Evolutionary conservation across 35 echinoderm and acorn worm species (phyloP).

Genomic region (Heliocidaris tuberculata): DNA sequence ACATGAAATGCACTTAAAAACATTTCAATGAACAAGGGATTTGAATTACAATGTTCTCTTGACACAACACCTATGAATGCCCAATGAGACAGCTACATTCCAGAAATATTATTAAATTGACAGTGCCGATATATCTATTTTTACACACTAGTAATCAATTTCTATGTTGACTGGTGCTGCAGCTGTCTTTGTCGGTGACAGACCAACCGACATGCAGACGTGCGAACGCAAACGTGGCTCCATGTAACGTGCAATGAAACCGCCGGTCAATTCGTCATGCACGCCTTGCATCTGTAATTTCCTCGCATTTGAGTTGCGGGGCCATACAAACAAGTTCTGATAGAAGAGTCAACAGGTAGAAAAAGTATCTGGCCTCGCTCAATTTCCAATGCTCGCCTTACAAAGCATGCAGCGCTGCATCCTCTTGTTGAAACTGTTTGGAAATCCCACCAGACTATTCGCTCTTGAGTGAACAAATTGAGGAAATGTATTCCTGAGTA

Average conservation of each 20-base stretch:
- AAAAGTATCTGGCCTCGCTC: neutral
- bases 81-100: neutral
- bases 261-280: neutral
- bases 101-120: neutral
- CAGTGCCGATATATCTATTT: neutral
- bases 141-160: slow-evolving; percentile 3
- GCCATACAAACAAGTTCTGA: neutral
- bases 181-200: neutral
- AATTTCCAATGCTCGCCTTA: neutral
- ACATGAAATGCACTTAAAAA: neutral
- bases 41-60: neutral
- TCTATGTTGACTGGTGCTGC: neutral
- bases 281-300: neutral
- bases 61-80: no score
- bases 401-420: neutral
- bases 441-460: neutral
- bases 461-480: neutral
- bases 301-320: neutral
- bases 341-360: slow-evolving; percentile 1
- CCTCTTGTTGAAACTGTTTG: neutral
- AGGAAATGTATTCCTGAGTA: neutral
- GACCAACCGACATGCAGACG: neutral
- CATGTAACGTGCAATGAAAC: neutral
- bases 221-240: neutral
- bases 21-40: neutral